Evolutionary conservation across 2,113 vertebrate species (phyloP), one percentile per base, ranked within the genome.

Genomic region (Papio anubis): DNA sequence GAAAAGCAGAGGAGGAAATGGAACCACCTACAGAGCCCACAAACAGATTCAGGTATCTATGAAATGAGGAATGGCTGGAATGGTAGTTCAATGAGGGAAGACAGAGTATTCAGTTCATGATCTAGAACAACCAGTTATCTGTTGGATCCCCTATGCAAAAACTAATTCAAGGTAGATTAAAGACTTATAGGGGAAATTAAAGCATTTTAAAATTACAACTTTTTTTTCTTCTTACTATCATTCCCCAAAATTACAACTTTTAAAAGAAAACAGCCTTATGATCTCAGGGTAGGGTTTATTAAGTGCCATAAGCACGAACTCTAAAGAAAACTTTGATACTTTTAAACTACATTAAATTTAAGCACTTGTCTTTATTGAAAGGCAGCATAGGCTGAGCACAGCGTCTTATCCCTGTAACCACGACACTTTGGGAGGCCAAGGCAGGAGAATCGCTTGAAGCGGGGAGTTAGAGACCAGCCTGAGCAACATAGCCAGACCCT

Each of bases 301-400:
- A 81, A 89, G 38, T 66, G 48, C 57, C 64, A 73, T 55, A 10
- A 12, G 21, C 45, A 90, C 14, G 61, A 68, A 84, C 3, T 38
- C 40, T 97, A 88, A 84, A 70, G 18, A 82, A 72, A 92, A 78
- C 21, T 48, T 43, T 48, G 17, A 57, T 79, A 81, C 55, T 25
- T 64, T 35, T 93, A 35, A 45, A 70, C 73, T 52, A 16, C 16
- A n/a, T 81, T 90, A 98, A 94, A 88, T 75, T 88, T 90, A 88
- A 76, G 21, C 57, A 61, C 3, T 52, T 52, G 21, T 70, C 75
- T 78, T 79, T 86, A 83, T 48, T 5, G 5, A 66, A 80, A 66
- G 10, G 4, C 35, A n/a, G 38, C 32, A 73, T 8, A 79, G 61
- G 27, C 61, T 64, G 61, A 64, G 25, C 25, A 61, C 59, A 61